phyloP scores from a whole-genome alignment of 1,140 invertebrate genomes.

The Oreohelix idahoensis region DNA sequence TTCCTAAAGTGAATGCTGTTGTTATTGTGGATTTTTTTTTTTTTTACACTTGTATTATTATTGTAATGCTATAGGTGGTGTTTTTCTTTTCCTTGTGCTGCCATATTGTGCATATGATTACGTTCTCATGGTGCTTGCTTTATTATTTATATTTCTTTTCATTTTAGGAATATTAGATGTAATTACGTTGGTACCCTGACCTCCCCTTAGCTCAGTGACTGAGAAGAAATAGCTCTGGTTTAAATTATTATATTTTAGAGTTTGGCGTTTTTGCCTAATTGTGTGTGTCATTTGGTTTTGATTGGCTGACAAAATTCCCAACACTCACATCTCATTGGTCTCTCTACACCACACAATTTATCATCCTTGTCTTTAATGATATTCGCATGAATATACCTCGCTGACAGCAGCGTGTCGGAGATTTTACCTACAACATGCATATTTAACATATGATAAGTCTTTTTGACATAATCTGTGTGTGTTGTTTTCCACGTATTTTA shows the following conservation, averaged over 20 bases:
- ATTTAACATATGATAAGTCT: too few species aligned
- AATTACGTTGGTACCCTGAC: not conserved
- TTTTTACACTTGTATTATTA: not conserved
- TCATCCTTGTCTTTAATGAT: not conserved
- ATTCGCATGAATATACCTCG: not conserved
- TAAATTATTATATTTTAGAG: not conserved
- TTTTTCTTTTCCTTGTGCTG: too few species aligned
- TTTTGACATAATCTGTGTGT: too few species aligned
- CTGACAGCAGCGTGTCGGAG: not conserved
- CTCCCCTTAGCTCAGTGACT: not conserved
- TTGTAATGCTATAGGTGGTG: too few species aligned
- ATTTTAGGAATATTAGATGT: not conserved
- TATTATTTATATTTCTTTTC: not conserved
- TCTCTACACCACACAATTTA: not conserved
- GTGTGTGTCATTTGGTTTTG: slow-evolving; percentile 22
- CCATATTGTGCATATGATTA: too few species aligned
- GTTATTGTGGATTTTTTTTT: not conserved
- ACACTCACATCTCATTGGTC: slow-evolving; percentile 16
- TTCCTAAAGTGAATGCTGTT: not conserved
- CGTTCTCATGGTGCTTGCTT: not conserved
- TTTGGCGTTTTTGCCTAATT: not conserved
- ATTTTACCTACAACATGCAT: too few species aligned
- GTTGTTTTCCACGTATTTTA: too few species aligned
- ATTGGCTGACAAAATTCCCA: slow-evolving; percentile 34
- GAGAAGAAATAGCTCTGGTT: not conserved